Conservation (phyloP, 2,113 vertebrate genomes). For the Tetraodon nigroviridis region DNA sequence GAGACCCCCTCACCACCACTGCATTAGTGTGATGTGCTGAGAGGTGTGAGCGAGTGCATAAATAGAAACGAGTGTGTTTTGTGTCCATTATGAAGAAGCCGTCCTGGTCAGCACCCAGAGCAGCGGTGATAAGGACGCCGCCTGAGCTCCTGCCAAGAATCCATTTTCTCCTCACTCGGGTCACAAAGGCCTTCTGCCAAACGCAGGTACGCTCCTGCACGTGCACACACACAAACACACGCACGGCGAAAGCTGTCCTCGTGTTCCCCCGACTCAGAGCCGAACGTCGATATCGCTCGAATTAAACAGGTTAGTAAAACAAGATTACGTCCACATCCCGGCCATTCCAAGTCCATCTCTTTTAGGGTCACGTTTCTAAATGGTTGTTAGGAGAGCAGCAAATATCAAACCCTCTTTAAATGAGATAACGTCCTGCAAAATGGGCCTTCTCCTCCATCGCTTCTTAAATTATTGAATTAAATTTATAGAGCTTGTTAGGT, state of each 20-base stretch:
- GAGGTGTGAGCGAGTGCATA: conserved; percentile 29
- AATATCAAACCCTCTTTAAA: conserved; percentile 22
- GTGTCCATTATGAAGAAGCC: conserved; percentile 49
- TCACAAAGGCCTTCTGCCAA: conserved; percentile 44
- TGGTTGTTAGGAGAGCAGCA: neutral
- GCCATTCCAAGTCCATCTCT: conserved; percentile 20
- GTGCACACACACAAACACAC: conserved; percentile 7
- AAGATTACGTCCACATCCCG: conserved; percentile 28
- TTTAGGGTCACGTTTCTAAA: conserved; percentile 21
- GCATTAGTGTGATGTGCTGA: conserved; percentile 31
- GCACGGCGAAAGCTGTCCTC: conserved; percentile 32
- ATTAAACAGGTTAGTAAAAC: conserved; percentile 45
- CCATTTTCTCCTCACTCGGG: conserved; percentile 51
- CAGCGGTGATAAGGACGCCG: conserved; percentile 46
- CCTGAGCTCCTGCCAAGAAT: conserved; percentile 50
- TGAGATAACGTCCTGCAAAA: conserved; percentile 7
- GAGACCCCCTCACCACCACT: neutral
- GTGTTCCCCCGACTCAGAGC: conserved; percentile 34
- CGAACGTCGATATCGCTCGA: conserved; percentile 37
- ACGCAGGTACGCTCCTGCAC: conserved; percentile 18
- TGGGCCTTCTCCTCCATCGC: neutral
- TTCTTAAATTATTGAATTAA: neutral
- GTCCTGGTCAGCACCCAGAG: conserved; percentile 51
- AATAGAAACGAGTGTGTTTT: conserved; percentile 44
- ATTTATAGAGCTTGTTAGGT: neutral